Conservation (phyloP, 2,797 vertebrate genomes). For the Hoplostethus mediterraneus region DNA sequence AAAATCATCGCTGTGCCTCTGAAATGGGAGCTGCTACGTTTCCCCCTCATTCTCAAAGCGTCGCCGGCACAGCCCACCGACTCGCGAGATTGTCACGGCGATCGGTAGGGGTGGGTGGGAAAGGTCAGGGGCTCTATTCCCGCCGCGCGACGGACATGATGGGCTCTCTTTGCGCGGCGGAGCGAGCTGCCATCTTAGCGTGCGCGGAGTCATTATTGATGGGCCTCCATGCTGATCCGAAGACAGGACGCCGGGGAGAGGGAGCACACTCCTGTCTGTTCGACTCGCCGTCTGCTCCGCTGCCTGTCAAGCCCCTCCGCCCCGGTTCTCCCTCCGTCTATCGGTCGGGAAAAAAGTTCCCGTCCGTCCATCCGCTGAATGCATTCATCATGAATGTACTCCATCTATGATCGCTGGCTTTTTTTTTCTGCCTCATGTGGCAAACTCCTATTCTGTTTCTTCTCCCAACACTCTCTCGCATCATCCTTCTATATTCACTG, state of each 20-base stretch:
- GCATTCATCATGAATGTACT: background rate
- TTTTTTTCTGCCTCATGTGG: background rate
- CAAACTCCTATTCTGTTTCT: background rate
- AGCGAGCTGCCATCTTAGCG: constrained; percentile 67
- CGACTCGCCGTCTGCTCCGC: constrained; percentile 15
- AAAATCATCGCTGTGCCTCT: constrained; percentile 25
- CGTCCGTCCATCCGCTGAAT: background rate
- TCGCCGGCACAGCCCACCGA: constrained; percentile 33
- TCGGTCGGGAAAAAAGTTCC: background rate
- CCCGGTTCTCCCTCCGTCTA: constrained; percentile 3
- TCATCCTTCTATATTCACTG: constrained; percentile 29
- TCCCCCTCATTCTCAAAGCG: constrained; percentile 17
- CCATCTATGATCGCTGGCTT: too few relatives aligned
- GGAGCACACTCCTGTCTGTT: constrained; percentile 24
- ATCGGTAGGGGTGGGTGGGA: too few relatives aligned
- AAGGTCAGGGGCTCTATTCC: constrained; percentile 56
- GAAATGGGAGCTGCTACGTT: constrained; percentile 28
- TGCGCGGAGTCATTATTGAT: constrained; percentile 64
- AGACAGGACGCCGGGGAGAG: constrained; percentile 55
- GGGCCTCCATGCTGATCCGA: constrained; percentile 58
- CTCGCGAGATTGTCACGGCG: constrained; percentile 42
- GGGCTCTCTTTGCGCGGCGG: constrained; percentile 37
- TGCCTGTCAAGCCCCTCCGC: constrained; percentile 9
- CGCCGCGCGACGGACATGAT: constrained; percentile 42
- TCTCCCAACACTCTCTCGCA: background rate